Evolutionary conservation across 1,140 invertebrate species (phyloP), one percentile per base, ranked within the genome.

Genomic region (Phthorimaea operculella): DNA sequence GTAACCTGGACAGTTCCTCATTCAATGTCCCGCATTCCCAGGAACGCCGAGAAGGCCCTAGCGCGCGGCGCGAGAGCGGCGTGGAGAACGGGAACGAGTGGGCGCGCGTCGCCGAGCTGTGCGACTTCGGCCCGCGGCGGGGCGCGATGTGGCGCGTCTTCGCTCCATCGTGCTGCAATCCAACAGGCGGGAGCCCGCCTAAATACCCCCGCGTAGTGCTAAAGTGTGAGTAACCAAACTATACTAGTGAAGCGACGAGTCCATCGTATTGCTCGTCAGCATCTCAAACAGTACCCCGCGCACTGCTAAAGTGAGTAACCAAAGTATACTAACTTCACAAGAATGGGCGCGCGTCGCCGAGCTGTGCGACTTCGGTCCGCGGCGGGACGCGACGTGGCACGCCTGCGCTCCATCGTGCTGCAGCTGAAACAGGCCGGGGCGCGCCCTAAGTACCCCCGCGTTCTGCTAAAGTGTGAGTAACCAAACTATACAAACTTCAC

Each of bases 11-110:
- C n/a, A n/a, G n/a, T n/a, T n/a, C n/a, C n/a, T n/a, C n/a, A n/a
- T n/a, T n/a, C n/a, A n/a, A 36, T 12, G 34, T n/a, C n/a, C n/a
- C n/a, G n/a, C n/a, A n/a, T 42, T 42, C 3, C 10, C 21, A 97
- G 94, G 89, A 98, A 90, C 87, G 96, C 92, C 51, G 94, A 91
- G 75, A 92, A 90, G 87, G 96, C 95, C 67, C 95, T 96, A 72
- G 91, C 96, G 2, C 92, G 95, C 0, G 91, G 94, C 54, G 92
- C 96, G 15, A 88, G 51, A 90, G 95, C 49, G 90, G 90, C 65
- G 92, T 96, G 10, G 96, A 97, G 76, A 95, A 95, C 12, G 92
- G 92, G 14, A 98, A 94, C 8, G 96, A 98, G 72, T 99, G 97
- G 96, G 96, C 98, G 74, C 90, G 96, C 52, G 97, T 98, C 62